phyloP scores from a whole-genome alignment of 2,888 invertebrate species.

The Rhagonycha lutea region DNA sequence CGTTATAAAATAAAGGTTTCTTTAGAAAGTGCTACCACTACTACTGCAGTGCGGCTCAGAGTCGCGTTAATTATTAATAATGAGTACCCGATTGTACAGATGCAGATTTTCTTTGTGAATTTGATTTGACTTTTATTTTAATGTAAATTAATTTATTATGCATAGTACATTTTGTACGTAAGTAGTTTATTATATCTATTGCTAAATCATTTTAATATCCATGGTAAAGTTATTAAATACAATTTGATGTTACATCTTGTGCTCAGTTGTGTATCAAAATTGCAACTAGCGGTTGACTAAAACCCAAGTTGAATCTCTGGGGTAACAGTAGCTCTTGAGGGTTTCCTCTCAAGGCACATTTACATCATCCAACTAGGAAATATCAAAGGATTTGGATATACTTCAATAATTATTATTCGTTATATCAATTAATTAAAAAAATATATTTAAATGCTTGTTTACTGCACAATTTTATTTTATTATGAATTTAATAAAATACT shows the following conservation, averaged over 20 bases:
- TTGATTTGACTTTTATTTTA: not conserved
- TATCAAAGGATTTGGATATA: not conserved
- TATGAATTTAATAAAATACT: too few species aligned
- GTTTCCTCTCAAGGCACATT: not conserved
- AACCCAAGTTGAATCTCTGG: not conserved
- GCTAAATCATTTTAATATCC: not conserved
- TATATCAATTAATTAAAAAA: not conserved
- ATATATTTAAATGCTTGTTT: not conserved
- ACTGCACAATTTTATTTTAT: too few species aligned
- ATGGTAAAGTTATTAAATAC: not conserved
- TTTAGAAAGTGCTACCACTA: not conserved
- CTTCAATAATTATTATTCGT: not conserved
- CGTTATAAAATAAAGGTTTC: not conserved
- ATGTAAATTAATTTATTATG: not conserved
- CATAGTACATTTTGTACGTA: too few species aligned
- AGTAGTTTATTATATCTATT: not conserved
- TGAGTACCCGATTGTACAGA: not conserved
- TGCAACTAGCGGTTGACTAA: not conserved
- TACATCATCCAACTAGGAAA: not conserved
- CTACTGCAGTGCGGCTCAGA: not conserved
- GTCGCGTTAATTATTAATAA: not conserved
- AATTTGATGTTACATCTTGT: not conserved
- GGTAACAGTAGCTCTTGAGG: not conserved
- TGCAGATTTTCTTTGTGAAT: not conserved
- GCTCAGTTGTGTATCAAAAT: not conserved